These are phyloP conservation scores for Aegypius monachus DNA, from an alignment of 2,113 vertebrate genomes.

Conservation along the genomic window DNA sequence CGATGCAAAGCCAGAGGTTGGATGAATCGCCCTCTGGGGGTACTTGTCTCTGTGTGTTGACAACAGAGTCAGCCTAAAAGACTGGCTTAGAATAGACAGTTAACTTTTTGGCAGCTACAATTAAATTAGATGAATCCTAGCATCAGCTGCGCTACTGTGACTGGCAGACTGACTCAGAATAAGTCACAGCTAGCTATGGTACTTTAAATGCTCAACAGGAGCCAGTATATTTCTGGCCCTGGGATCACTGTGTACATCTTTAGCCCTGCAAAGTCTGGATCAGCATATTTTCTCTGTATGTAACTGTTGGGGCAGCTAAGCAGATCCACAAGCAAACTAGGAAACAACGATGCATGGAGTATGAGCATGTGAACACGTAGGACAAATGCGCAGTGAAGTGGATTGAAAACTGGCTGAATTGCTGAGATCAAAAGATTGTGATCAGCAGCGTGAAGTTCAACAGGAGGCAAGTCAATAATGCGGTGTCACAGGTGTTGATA, in stretches of 20 bases:
- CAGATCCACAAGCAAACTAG: neutral
- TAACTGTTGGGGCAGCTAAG: neutral
- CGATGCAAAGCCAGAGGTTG: neutral
- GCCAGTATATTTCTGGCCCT: neutral
- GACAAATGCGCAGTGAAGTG: neutral
- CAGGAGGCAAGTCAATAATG: neutral
- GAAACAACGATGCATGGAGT: neutral
- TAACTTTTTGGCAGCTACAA: slow-evolving; percentile 30
- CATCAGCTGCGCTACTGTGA: neutral
- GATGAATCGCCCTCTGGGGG: slow-evolving; percentile 6
- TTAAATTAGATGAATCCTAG: slow-evolving; percentile 5
- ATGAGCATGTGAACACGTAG: neutral
- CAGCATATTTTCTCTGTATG: neutral
- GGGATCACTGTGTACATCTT: neutral
- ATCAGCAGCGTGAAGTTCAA: neutral
- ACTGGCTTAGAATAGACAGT: slow-evolving; percentile 1
- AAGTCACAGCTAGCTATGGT: neutral
- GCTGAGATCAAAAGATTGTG: neutral
- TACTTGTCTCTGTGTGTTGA: slow-evolving; percentile 41
- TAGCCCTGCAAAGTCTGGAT: neutral
- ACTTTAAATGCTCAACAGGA: neutral
- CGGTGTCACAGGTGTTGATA: neutral
- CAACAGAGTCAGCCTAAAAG: slow-evolving; percentile 22
- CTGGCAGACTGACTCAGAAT: neutral
- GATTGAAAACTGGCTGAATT: neutral